These are phyloP conservation scores for Anolis sagrei DNA, from an alignment of 2,113 vertebrate species.

Conservation along the genomic window DNA sequence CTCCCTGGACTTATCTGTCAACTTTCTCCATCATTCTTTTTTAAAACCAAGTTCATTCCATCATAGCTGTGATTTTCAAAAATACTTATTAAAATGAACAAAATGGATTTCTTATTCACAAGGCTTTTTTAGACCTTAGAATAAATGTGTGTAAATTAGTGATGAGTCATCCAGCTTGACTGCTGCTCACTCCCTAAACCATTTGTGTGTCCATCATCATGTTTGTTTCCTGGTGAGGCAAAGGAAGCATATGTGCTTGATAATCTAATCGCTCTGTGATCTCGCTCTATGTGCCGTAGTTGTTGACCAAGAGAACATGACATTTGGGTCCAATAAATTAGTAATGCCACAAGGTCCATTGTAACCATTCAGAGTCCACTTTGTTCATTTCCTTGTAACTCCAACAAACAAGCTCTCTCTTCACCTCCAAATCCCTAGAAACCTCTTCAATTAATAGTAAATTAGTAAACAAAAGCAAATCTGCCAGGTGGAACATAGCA, in stretches of 20 bases:
- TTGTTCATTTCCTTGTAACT: conserved; percentile 23
- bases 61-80: too few species aligned
- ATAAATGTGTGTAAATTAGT: background rate
- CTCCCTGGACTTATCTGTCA: too few species aligned
- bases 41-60: too few species aligned
- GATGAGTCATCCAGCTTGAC: background rate
- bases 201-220: background rate
- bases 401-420: conserved; percentile 27
- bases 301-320: conserved; percentile 33
- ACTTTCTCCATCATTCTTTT: too few species aligned
- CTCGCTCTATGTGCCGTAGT: conserved; percentile 53
- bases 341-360: conserved; percentile 33
- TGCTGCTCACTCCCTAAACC: background rate
- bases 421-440: conserved; percentile 44
- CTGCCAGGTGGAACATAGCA: conserved; percentile 61
- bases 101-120: background rate
- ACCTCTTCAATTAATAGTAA: conserved; percentile 65
- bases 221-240: background rate
- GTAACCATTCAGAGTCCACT: conserved; percentile 15
- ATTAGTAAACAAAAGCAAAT: conserved; percentile 69
- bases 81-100: too few species aligned
- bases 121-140: background rate
- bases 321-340: conserved; percentile 59
- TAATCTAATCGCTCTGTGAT: conserved; percentile 63
- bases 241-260: conserved; percentile 38